Percentiles rank a stretch among this genome's conserved stretches.
phyloP scores from a whole-genome alignment of 1,140 invertebrate species.

The Diabrotica virgifera region DNA sequence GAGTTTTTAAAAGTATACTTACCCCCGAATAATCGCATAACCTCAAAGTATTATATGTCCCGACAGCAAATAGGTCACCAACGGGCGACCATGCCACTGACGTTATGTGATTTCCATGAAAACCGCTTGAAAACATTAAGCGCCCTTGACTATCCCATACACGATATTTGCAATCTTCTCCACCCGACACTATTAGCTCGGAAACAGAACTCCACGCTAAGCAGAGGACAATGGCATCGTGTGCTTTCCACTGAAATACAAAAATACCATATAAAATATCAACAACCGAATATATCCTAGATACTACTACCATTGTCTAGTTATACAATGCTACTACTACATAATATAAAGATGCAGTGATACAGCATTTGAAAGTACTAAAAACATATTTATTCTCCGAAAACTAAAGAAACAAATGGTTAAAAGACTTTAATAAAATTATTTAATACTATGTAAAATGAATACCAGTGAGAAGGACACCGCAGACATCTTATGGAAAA shows the following conservation, averaged over 20 bases:
- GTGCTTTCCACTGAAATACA: constrained; percentile 86
- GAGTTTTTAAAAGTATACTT: constrained; percentile 43
- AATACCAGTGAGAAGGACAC: no score
- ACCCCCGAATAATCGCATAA: constrained; percentile 93
- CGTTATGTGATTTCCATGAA: constrained; percentile 88
- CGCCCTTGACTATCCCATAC: constrained; percentile 91
- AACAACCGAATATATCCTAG: background rate
- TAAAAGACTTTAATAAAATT: no score
- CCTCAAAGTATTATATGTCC: constrained; percentile 88
- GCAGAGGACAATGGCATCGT: constrained; percentile 87
- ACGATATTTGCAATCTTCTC: constrained; percentile 94
- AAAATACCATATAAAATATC: background rate
- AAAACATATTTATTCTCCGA: no score
- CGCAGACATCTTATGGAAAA: no score
- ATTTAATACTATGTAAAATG: no score
- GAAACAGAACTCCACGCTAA: constrained; percentile 87
- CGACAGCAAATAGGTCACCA: constrained; percentile 89
- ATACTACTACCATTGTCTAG: no score
- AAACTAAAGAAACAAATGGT: no score
- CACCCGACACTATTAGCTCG: constrained; percentile 87
- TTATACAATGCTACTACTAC: no score
- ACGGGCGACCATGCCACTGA: constrained; percentile 86
- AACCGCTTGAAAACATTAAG: constrained; percentile 76
- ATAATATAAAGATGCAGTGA: no score
- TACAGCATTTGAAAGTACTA: no score